phyloP scores from a whole-genome alignment of 2,888 invertebrate genomes.

The Dicycla oo region DNA sequence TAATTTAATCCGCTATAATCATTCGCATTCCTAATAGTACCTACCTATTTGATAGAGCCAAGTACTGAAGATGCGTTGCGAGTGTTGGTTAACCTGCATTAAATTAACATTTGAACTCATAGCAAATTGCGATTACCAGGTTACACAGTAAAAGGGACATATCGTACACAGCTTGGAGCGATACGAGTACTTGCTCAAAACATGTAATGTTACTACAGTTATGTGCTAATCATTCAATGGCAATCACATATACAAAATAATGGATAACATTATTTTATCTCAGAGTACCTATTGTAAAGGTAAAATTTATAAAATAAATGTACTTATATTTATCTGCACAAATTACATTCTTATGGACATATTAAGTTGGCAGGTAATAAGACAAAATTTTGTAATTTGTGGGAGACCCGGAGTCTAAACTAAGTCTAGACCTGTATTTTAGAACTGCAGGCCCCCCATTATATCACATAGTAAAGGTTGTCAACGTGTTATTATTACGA shows the following conservation, averaged over 20 bases:
- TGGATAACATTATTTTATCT: not conserved
- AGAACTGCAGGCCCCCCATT: no score
- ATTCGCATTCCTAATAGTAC: slow-evolving; percentile 37
- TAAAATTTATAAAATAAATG: no score
- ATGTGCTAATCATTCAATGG: slow-evolving; percentile 18
- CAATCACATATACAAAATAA: slow-evolving; percentile 24
- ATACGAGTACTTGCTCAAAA: slow-evolving; percentile 16
- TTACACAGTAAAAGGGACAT: slow-evolving; percentile 39
- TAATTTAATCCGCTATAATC: slow-evolving; percentile 4
- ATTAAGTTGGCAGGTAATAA: no score
- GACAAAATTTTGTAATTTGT: no score
- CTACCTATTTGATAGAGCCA: slow-evolving; percentile 41
- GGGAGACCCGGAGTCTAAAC: no score
- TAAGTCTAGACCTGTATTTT: no score
- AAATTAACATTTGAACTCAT: slow-evolving; percentile 70
- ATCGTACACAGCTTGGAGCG: slow-evolving; percentile 15
- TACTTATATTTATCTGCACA: no score
- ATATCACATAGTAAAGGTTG: no score
- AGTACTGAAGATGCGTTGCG: slow-evolving; percentile 50
- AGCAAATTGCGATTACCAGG: slow-evolving; percentile 51
- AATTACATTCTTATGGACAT: no score
- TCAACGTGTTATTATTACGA: no score
- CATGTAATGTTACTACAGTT: slow-evolving; percentile 13
- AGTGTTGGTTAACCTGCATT: slow-evolving; percentile 45
- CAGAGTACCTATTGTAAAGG: not conserved